phyloP scores from a whole-genome alignment of 2,113 vertebrate species.

The Erpornis zantholeuca region DNA sequence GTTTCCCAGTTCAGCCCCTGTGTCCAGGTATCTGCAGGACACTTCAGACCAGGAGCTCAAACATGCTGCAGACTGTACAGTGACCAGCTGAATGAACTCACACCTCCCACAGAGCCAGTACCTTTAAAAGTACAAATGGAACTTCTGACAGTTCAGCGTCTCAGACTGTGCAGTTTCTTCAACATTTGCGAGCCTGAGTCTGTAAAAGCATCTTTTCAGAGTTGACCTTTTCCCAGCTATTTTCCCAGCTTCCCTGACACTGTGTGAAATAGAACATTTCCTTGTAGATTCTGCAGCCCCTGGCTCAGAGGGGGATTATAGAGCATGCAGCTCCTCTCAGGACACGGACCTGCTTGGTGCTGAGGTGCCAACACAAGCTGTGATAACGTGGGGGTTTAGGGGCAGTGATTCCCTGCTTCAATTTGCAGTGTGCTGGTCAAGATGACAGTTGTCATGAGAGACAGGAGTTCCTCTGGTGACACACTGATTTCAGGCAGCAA shows the following conservation, averaged over 20 bases:
- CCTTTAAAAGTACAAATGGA: background rate
- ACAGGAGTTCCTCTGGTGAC: background rate
- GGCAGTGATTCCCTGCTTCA: background rate
- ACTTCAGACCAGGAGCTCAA: background rate
- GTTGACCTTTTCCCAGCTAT: background rate
- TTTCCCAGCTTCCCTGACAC: background rate
- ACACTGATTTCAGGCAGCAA: background rate
- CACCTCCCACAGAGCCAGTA: background rate
- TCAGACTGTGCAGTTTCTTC: background rate
- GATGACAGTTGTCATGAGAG: background rate
- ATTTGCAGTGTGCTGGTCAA: accelerated
- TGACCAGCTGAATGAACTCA: background rate
- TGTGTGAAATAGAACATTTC: background rate
- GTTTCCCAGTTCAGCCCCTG: background rate
- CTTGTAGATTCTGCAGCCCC: background rate
- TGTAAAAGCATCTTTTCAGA: background rate
- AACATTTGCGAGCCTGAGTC: background rate
- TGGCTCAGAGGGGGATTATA: background rate
- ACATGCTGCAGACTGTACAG: background rate
- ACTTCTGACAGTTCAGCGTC: background rate
- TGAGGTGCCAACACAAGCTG: background rate
- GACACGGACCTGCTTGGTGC: accelerated
- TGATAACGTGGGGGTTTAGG: background rate
- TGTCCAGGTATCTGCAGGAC: background rate
- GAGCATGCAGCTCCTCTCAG: accelerated